Conservation (phyloP, 1,140 invertebrate species). For the Physella acuta region DNA sequence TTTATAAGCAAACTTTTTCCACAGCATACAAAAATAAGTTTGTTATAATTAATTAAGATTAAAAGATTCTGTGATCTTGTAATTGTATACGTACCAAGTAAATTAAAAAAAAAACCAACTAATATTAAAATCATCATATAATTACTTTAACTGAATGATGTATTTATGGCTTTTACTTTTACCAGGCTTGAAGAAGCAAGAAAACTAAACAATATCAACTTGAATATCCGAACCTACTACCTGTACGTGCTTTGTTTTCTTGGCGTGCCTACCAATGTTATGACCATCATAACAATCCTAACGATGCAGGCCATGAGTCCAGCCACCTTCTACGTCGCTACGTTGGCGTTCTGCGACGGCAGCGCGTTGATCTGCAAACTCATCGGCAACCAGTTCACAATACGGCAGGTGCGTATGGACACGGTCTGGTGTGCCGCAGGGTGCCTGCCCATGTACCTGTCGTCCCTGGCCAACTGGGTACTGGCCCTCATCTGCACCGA, state of each 20-base stretch:
- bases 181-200: background rate
- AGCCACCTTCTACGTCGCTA: constrained; percentile 38
- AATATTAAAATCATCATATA: too few relatives aligned
- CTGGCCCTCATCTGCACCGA: constrained; percentile 43
- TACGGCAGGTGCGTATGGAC: constrained; percentile 29
- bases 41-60: too few relatives aligned
- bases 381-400: constrained; percentile 31
- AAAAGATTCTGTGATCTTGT: too few relatives aligned
- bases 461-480: constrained; percentile 40
- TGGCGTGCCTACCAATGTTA: constrained; percentile 38
- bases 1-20: too few relatives aligned
- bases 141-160: too few relatives aligned
- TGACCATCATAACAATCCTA: constrained; percentile 36
- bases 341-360: constrained; percentile 40
- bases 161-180: too few relatives aligned
- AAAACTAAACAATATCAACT: background rate
- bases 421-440: constrained; percentile 29
- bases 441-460: constrained; percentile 14
- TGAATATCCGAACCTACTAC: constrained; percentile 33
- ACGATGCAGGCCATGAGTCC: constrained; percentile 37
- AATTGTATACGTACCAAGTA: too few relatives aligned
- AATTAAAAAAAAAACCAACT: too few relatives aligned
- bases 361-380: constrained; percentile 36
- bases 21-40: too few relatives aligned
- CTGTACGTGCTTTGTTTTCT: constrained; percentile 37